Evolutionary conservation across 2,113 vertebrate species (phyloP), one percentile per base, ranked within the genome.

Genomic region (Alectura lathami): DNA sequence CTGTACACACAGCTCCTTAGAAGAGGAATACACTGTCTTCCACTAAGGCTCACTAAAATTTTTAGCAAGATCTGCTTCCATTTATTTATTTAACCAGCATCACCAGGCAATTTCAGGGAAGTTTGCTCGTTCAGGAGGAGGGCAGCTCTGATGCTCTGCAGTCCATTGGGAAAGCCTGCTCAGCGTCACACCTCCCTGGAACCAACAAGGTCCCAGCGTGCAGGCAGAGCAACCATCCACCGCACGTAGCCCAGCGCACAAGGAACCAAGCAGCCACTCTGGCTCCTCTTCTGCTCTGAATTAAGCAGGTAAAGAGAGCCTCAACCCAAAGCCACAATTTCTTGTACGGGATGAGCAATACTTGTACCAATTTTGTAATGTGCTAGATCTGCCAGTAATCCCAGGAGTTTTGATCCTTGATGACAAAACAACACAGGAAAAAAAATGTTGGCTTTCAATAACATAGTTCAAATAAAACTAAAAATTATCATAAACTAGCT

Each of bases 101-200:
- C 4, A 1, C 50, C 30, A 34, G 13, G 13, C 21, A 70, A 27
- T 64, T 83, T 63, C 64, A 57, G 56, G 23, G 13, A 56, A 23
- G 43, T 24, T 43, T 20, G 50, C 32, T 64, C 32, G 13, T 38
- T 78, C 26, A 20, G 73, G 57, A 89, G 48, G 13, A 59, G 27
- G 57, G 15, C 36, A 29, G 16, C 53, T 27, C 45, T 60, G 17
- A 59, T 50, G 27, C 27, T 69, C 26, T 5, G 7, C 42, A 27
- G 56, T 26, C 0, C 0, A 22, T 51, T 8, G 36, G 60, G 51
- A 51, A 74, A 60, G 36, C 60, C 32, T 3, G 0, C 9, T 15
- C 22, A 82, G 68, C 67, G 18, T 23, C 10, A 13, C 18, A 75
- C 13, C n/a, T 38, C n/a, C 82, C 59, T 34, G 50, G 45, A 42